Evolutionary conservation across 2,797 vertebrate species (phyloP), one percentile per base, ranked within the genome.

Genomic region (Octomys mimax): DNA sequence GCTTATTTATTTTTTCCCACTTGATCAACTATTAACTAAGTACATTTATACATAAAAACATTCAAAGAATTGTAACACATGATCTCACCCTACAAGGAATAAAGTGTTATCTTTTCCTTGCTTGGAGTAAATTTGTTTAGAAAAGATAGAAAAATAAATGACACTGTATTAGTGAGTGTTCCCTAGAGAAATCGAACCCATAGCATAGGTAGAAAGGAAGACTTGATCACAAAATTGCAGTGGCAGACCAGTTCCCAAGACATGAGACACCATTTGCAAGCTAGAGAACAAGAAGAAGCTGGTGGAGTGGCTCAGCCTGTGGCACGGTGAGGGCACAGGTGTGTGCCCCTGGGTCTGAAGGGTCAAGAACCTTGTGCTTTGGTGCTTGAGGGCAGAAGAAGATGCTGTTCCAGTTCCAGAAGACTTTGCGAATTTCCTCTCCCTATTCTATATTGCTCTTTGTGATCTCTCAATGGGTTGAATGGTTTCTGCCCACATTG

Each of bases 91-190:
- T 75, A 92, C 7, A 77, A 70, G 4, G 26, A 95, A 42, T 42
- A 87, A 87, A 81, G 36, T 62, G 89, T 82, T 83, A 19, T 80
- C 28, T 81, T 92, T 95, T 68, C 5, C 21, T 89, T 89, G 64
- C 7, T 75, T 39, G 94, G 54, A 66, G 79, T 89, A 77, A 19
- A 79, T 93, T 62, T 87, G 12, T 75, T 87, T 86, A 78, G 77
- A 42, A 22, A 28, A 93, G 39, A 93, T 3, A 95, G 49, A 22
- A 94, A 95, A 95, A 88, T 86, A 96, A 97, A 42, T 33, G 59
- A 87, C 10, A 31, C 1, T 19, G 0, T 52, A 59, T 39, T 70
- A 52, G 31, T 87, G 7, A 59, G 12, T 33, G 11, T 78, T 92
- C 46, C 36, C 9, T 19, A 79, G 28, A 57, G 64, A 89, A 64